Base-by-base conservation (phyloP, 2,113 vertebrate genomes). In the Camarhynchus parvulus region DNA sequence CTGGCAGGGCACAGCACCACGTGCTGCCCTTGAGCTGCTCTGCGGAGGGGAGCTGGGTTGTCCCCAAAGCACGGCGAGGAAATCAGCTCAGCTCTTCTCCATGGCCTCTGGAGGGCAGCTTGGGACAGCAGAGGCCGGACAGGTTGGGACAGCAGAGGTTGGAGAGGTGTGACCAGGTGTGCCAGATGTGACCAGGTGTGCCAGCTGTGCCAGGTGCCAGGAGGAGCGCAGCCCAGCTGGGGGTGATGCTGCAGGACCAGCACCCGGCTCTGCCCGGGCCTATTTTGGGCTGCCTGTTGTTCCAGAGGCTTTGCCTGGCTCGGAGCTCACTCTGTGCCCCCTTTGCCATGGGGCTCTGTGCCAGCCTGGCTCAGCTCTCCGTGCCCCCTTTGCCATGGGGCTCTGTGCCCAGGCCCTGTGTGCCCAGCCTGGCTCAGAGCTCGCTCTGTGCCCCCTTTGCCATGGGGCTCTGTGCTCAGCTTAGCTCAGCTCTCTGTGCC, bases 191-290 rank as follows among this genome's bases (percentile, higher is more conserved):
- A 20, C 8, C 28, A 55, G 10, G 2, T 11, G 39, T 42, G 30
- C 4, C 21, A 33, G 53, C 3, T 33, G 31, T 33, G 31, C 7
- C 49, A 52, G 68, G 3, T 22, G n/a, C 41, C 72, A 58, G 31
- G 5, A 16, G 33, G 33, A 4, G 70, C 11, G 0, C 21, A 22
- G 24, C 64, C 72, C 5, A 2, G 22, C 20, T 5, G 6, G 1
- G 0, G 25, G 53, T 13, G 66, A 15, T 49, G 75, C 87, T 33
- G 55, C 59, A 42, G 47, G 80, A 24, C 1, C 55, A 63, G 80
- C 39, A 61, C 52, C 3, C 35, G 21, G 73, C 30, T 64, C 49
- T 10, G 72, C n/a, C 14, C 5, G 13, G 39, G 73, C 80, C 49
- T 23, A 5, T 75, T 70, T 35, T 4, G 61, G 31, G 63, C 24